These are phyloP conservation scores for Hyles vespertilio DNA, from an alignment of 1,140 invertebrate species.

Conservation along the genomic window DNA sequence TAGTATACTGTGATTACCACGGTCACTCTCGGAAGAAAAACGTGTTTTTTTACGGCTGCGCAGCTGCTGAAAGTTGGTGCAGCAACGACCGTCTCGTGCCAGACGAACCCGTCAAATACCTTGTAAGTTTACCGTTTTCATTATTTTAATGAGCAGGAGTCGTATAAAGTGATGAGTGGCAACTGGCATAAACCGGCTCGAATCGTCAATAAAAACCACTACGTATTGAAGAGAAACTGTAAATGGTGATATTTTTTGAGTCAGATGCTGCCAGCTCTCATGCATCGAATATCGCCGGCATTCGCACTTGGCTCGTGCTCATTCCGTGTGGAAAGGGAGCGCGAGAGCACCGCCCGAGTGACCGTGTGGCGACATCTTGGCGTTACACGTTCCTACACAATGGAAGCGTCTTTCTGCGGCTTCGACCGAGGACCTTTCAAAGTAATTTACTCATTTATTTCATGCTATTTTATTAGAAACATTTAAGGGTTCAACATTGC, in stretches of 20 bases:
- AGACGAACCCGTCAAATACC: slow-evolving; percentile 78
- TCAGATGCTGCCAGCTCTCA: slow-evolving; percentile 82
- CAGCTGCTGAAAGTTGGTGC: slow-evolving; percentile 80
- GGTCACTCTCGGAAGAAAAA: slow-evolving; percentile 93
- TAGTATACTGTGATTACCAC: slow-evolving; percentile 92
- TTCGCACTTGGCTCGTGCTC: slow-evolving; percentile 86
- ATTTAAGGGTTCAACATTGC: too few relatives aligned
- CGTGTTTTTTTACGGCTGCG: slow-evolving; percentile 93
- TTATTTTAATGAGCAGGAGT: too few relatives aligned
- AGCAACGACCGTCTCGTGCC: slow-evolving; percentile 74
- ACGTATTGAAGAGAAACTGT: too few relatives aligned
- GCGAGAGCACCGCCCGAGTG: slow-evolving; percentile 90
- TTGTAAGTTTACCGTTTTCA: slow-evolving; percentile 64
- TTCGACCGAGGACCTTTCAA: slow-evolving; percentile 87
- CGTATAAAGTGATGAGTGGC: too few relatives aligned
- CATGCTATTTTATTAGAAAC: too few relatives aligned
- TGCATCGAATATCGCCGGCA: slow-evolving; percentile 81
- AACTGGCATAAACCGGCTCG: too few relatives aligned
- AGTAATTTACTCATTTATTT: slow-evolving; percentile 48
- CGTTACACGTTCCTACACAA: slow-evolving; percentile 85
- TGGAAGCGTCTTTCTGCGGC: slow-evolving; percentile 92
- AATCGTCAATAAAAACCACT: too few relatives aligned
- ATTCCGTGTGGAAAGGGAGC: slow-evolving; percentile 85
- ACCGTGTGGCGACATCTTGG: slow-evolving; percentile 90
- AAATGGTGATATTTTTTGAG: background rate